phyloP scores from a whole-genome alignment of 1,140 invertebrate species.

The Lanistes nyassanus region DNA sequence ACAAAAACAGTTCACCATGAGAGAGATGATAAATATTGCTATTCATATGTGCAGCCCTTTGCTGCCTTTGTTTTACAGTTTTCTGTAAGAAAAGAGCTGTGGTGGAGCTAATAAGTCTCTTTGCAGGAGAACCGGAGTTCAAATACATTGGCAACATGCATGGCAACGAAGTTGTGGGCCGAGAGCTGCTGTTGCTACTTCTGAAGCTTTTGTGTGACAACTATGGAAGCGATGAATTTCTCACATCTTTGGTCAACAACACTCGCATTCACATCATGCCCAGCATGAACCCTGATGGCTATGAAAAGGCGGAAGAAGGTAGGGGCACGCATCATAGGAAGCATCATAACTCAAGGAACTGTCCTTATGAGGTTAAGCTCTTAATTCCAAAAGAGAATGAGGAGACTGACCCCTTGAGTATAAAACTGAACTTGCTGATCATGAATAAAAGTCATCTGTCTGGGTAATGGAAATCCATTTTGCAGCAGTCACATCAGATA shows the following conservation, averaged over 20 bases:
- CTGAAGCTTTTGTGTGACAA: slow-evolving; percentile 76
- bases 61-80: background rate
- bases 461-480: too few species aligned
- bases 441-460: too few species aligned
- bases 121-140: slow-evolving; percentile 68
- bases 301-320: slow-evolving; percentile 80
- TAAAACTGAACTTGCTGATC: too few species aligned
- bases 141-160: slow-evolving; percentile 94
- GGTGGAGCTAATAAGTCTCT: background rate
- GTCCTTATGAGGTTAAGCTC: too few species aligned
- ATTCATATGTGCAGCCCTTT: background rate
- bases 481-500: too few species aligned
- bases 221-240: slow-evolving; percentile 74
- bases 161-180: slow-evolving; percentile 88
- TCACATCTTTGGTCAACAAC: slow-evolving; percentile 76
- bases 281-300: slow-evolving; percentile 91
- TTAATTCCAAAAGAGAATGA: too few species aligned
- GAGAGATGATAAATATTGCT: too few species aligned
- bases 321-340: slow-evolving; percentile 64
- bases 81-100: background rate
- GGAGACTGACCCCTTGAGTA: too few species aligned
- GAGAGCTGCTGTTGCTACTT: slow-evolving; percentile 80
- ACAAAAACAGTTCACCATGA: too few species aligned
- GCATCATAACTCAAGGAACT: background rate
- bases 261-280: slow-evolving; percentile 90